Conservation (phyloP, 2,113 vertebrate genomes). For the Microcebus murinus region DNA sequence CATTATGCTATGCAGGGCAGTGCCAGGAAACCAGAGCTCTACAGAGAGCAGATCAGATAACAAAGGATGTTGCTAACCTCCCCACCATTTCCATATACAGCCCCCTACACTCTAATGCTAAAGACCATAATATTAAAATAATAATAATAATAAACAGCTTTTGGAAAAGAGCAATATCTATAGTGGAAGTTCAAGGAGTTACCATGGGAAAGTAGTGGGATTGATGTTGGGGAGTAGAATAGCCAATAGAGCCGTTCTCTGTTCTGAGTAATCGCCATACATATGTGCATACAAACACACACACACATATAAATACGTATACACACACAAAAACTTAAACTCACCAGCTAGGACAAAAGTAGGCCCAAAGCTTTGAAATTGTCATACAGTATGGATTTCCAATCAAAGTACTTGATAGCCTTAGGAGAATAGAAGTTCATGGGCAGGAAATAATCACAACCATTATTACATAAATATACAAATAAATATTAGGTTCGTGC, state of each 20-base stretch:
- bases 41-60: background rate
- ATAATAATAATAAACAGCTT: background rate
- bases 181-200: background rate
- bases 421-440: background rate
- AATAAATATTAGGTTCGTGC: background rate
- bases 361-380: background rate
- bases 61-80: background rate
- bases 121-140: background rate
- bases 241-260: background rate
- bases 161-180: background rate
- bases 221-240: no score
- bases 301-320: background rate
- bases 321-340: background rate
- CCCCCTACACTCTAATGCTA: background rate
- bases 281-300: fast-evolving
- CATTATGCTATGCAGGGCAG: background rate
- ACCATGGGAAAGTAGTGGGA: background rate
- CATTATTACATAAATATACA: background rate
- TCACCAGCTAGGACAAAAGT: background rate
- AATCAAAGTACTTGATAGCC: background rate
- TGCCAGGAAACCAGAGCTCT: background rate
- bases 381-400: background rate
- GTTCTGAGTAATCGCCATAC: background rate
- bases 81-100: background rate
- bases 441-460: background rate